These are phyloP conservation scores for Phrynocephalus vlangalii DNA, from an alignment of 2,797 vertebrate genomes.

Conservation along the genomic window DNA sequence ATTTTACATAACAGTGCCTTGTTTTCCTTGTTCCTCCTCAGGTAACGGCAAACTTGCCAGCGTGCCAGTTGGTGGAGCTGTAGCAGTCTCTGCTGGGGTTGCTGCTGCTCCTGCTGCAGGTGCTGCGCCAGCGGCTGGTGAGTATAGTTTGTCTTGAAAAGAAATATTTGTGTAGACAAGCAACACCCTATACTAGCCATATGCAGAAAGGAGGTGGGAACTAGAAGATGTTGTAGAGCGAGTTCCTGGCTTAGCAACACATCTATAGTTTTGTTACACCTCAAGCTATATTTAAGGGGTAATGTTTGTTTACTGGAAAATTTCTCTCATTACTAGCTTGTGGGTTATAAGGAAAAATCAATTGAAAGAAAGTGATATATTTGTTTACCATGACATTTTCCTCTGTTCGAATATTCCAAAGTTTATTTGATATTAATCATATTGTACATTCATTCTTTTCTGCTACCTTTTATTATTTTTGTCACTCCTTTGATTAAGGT, in stretches of 20 bases:
- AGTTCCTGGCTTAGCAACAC: background rate
- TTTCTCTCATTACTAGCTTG: background rate
- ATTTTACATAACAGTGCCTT: background rate
- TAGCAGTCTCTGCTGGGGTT: constrained; percentile 72
- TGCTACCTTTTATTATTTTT: background rate
- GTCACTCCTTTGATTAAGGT: background rate
- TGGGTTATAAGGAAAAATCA: background rate
- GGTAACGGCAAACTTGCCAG: constrained; percentile 82
- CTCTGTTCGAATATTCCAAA: background rate
- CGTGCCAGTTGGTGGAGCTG: constrained; percentile 77
- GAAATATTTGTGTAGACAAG: background rate
- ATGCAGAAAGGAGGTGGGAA: background rate
- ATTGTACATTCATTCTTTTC: too few species aligned
- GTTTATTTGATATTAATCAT: background rate
- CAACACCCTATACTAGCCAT: background rate
- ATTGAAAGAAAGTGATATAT: background rate
- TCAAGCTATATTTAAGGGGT: background rate
- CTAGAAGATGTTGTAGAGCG: too few species aligned
- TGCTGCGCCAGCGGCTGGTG: constrained; percentile 78
- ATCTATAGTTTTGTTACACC: background rate
- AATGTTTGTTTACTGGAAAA: background rate
- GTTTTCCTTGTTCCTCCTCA: constrained; percentile 32
- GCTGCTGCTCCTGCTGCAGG: constrained; percentile 77
- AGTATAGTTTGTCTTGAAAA: constrained; percentile 43
- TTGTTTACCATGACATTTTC: background rate